Conservation (phyloP, 2,113 vertebrate genomes). For the Thunnus maccoyii region DNA sequence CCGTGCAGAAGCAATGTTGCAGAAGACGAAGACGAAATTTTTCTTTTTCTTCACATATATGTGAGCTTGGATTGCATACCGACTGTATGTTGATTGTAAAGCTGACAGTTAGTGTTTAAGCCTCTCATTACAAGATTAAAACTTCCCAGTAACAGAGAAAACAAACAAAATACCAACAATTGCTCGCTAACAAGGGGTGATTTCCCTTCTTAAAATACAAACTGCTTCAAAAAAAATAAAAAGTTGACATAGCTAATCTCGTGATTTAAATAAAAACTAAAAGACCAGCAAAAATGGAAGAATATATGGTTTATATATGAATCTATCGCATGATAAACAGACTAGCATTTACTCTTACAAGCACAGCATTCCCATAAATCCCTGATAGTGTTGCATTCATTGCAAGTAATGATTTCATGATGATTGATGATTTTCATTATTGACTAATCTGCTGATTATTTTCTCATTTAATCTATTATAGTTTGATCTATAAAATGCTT, state of each 20-base stretch:
- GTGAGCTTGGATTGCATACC: neutral
- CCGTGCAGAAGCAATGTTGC: neutral
- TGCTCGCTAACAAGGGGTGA: neutral
- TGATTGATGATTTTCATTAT: neutral
- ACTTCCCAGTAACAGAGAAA: neutral
- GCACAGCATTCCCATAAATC: neutral
- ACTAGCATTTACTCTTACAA: no score
- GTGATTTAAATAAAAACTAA: neutral
- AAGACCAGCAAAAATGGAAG: no score
- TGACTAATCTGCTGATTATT: neutral
- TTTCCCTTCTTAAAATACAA: neutral
- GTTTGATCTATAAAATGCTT: neutral
- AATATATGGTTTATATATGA: neutral
- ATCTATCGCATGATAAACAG: neutral
- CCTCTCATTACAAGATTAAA: neutral
- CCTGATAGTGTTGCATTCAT: neutral
- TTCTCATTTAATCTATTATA: neutral
- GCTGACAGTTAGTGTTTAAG: neutral
- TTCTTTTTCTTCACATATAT: neutral
- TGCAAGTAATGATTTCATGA: neutral
- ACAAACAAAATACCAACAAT: neutral
- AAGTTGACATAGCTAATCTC: neutral
- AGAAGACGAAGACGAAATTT: slow-evolving; percentile 30
- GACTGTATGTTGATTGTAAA: neutral
- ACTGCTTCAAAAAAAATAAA: neutral